These are phyloP conservation scores for Hozukius guyotensis DNA, from an alignment of 2,797 vertebrate genomes.

Conservation along the genomic window DNA sequence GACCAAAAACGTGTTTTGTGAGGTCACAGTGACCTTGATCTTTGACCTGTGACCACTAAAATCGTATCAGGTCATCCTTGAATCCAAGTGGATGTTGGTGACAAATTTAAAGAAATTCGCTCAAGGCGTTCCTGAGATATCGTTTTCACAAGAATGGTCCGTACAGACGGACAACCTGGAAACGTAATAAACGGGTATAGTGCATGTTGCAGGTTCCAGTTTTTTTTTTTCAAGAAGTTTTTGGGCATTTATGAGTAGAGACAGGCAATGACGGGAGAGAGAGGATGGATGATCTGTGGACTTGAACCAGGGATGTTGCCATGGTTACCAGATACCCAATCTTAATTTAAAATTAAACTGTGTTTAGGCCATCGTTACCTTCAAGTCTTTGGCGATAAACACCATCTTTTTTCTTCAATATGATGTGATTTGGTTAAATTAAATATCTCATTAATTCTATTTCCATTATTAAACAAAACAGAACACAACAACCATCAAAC, in stretches of 20 bases:
- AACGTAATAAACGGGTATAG: too few relatives aligned
- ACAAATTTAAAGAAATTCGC: too few relatives aligned
- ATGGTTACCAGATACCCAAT: not conserved
- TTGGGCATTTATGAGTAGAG: not conserved
- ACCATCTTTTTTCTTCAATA: not conserved
- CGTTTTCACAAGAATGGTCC: too few relatives aligned
- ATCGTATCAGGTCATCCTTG: too few relatives aligned
- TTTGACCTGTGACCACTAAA: too few relatives aligned
- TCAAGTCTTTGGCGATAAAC: not conserved
- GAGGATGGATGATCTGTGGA: not conserved
- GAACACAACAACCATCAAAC: not conserved
- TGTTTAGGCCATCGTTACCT: not conserved
- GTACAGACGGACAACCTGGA: too few relatives aligned
- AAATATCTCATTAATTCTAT: not conserved
- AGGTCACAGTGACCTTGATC: too few relatives aligned
- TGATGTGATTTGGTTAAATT: not conserved
- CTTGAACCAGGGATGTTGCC: not conserved
- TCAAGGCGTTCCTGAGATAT: too few relatives aligned
- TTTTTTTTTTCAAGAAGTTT: not conserved
- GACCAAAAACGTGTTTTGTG: too few relatives aligned
- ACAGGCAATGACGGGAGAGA: not conserved
- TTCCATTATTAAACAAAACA: not conserved
- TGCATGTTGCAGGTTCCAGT: not conserved
- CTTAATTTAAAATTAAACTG: not conserved
- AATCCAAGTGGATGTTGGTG: too few relatives aligned